These are phyloP conservation scores for Eutrigla gurnardus DNA, from an alignment of 2,797 vertebrate genomes.

Conservation along the genomic window DNA sequence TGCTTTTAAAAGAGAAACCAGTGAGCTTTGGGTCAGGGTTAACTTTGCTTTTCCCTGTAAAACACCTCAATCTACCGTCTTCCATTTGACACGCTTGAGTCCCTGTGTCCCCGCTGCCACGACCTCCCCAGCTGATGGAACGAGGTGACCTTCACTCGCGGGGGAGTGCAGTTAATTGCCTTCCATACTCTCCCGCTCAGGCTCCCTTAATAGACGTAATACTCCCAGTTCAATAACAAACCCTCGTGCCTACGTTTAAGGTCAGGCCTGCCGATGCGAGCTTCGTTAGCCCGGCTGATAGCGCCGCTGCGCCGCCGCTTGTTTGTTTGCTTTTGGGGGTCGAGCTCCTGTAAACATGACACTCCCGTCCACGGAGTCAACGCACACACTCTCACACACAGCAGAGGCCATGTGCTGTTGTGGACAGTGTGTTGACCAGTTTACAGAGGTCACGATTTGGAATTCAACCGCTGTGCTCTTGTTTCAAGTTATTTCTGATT, in stretches of 20 bases:
- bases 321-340: constrained; percentile 13
- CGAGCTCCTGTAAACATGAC: constrained; percentile 31
- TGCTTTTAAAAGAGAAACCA: neutral
- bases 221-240: constrained; percentile 57
- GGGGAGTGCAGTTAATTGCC: constrained; percentile 72
- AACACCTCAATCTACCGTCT: neutral
- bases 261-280: constrained; percentile 50
- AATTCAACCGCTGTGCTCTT: neutral
- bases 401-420: neutral
- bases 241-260: constrained; percentile 52
- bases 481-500: no score
- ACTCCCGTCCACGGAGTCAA: constrained; percentile 1
- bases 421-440: neutral
- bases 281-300: constrained; percentile 42
- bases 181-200: constrained; percentile 51
- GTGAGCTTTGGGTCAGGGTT: neutral
- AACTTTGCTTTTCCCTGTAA: neutral
- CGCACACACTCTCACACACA: neutral
- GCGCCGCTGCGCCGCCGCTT: constrained; percentile 6
- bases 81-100: constrained; percentile 34
- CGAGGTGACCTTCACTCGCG: constrained; percentile 75
- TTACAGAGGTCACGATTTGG: neutral
- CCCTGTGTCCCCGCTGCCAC: constrained; percentile 38
- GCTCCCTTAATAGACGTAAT: constrained; percentile 56
- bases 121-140: constrained; percentile 55